Evolutionary conservation across 2,113 vertebrate species (phyloP).

Genomic region (Chloroceryle aenea): DNA sequence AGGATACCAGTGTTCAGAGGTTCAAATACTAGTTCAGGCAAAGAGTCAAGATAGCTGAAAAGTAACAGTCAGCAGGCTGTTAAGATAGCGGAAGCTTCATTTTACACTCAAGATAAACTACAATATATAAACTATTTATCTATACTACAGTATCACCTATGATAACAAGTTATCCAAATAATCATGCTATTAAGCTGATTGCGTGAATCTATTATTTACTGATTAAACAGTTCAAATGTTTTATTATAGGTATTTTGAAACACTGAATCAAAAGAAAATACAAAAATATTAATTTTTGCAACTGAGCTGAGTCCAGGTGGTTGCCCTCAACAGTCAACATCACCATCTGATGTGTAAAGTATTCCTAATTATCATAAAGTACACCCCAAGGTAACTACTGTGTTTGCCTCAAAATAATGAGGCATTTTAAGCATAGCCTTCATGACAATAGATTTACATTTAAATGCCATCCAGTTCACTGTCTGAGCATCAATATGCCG

Average conservation of each 20-base stretch:
- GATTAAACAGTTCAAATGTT: not conserved
- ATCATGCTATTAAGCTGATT: not conserved
- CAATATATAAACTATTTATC: not conserved
- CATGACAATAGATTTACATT: not conserved
- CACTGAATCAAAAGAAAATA: not conserved
- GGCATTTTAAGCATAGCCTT: not conserved
- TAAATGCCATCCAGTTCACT: not conserved
- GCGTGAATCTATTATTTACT: not conserved
- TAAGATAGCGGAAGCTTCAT: not conserved
- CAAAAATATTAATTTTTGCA: constrained; percentile 16
- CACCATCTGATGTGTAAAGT: constrained; percentile 63
- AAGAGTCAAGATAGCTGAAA: not conserved
- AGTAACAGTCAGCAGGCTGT: not conserved
- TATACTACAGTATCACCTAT: not conserved
- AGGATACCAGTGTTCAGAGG: not conserved
- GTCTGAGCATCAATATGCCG: not conserved
- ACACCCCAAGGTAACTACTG: constrained; percentile 14
- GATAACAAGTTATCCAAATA: not conserved
- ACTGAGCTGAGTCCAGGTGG: constrained; percentile 6
- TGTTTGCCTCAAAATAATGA: constrained; percentile 25
- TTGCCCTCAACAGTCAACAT: constrained; percentile 55
- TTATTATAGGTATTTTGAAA: not conserved
- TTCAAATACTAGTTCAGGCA: not conserved
- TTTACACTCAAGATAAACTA: not conserved
- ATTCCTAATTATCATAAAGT: constrained; percentile 40